These are phyloP conservation scores for Chionodraco myersi DNA, from an alignment of 2,113 vertebrate species.

Conservation along the genomic window DNA sequence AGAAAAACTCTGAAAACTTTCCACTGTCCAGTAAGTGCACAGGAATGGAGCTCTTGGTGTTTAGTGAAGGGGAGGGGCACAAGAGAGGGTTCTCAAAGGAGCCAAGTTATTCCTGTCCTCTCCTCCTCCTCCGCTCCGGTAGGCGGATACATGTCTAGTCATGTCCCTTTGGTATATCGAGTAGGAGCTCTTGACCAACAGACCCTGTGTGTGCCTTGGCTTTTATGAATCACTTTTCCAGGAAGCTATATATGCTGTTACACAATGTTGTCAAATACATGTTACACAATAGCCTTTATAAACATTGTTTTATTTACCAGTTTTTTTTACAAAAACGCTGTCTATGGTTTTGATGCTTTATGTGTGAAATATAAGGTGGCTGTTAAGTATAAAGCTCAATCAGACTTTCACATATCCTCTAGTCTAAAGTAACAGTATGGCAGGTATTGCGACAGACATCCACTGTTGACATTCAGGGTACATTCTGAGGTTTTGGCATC, in stretches of 20 bases:
- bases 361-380: not conserved
- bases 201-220: not conserved
- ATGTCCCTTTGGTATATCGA: conserved; percentile 34
- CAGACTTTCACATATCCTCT: not conserved
- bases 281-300: not conserved
- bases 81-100: conserved; percentile 38
- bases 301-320: not conserved
- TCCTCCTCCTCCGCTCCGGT: conserved; percentile 26
- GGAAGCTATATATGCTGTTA: not conserved
- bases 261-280: not conserved
- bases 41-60: conserved; percentile 35
- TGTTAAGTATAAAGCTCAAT: not conserved
- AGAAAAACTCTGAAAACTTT: conserved; percentile 56
- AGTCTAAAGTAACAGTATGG: not conserved
- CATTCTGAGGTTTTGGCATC: conserved; percentile 1
- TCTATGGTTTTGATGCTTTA: not conserved
- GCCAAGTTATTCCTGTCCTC: conserved; percentile 60
- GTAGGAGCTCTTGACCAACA: conserved; percentile 38
- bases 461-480: conserved; percentile 5
- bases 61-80: conserved; percentile 37
- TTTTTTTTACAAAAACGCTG: not conserved
- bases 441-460: not conserved
- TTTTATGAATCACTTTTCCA: conserved; percentile 1
- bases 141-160: conserved; percentile 59
- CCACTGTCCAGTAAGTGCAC: conserved; percentile 26